Percentiles rank a stretch among this genome's conserved stretches.
phyloP scores from a whole-genome alignment of 2,113 vertebrate species.

The Thunnus maccoyii region DNA sequence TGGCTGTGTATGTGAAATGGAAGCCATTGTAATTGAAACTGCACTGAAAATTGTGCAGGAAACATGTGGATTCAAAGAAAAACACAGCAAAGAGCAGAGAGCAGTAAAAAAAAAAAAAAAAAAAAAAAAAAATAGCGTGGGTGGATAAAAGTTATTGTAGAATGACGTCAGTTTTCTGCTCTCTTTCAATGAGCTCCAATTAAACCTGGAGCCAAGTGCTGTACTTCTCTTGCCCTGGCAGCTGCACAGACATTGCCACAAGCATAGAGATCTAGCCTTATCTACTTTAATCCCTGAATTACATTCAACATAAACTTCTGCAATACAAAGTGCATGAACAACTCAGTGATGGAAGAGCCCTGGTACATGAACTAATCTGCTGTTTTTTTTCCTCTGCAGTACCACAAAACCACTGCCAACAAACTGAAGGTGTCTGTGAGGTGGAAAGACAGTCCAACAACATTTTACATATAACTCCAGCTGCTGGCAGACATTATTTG shows the following conservation, averaged over 20 bases:
- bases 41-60: neutral
- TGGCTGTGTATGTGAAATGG: slow-evolving; percentile 1
- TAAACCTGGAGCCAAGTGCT: slow-evolving; percentile 56
- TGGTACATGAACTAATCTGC: slow-evolving; percentile 34
- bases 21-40: neutral
- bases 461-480: slow-evolving; percentile 9
- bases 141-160: slow-evolving; percentile 58
- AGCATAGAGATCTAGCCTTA: slow-evolving; percentile 61
- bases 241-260: slow-evolving; percentile 46
- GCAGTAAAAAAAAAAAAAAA: neutral
- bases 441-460: slow-evolving; percentile 3
- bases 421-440: slow-evolving; percentile 3
- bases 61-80: neutral
- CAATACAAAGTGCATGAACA: slow-evolving; percentile 46
- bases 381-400: neutral
- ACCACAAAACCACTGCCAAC: slow-evolving; percentile 25
- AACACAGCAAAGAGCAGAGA: neutral
- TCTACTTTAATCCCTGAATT: slow-evolving; percentile 72
- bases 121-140: neutral
- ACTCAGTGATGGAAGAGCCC: slow-evolving; percentile 13
- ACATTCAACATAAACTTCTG: slow-evolving; percentile 58
- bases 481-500: slow-evolving; percentile 10
- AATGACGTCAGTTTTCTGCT: slow-evolving; percentile 47
- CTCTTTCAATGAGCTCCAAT: slow-evolving; percentile 62
- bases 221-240: slow-evolving; percentile 20